A percentile compares a stretch with the other conserved stretches of the same genome.
Conservation (phyloP, 2,797 vertebrate species). For the Leptodactylus fallax region DNA sequence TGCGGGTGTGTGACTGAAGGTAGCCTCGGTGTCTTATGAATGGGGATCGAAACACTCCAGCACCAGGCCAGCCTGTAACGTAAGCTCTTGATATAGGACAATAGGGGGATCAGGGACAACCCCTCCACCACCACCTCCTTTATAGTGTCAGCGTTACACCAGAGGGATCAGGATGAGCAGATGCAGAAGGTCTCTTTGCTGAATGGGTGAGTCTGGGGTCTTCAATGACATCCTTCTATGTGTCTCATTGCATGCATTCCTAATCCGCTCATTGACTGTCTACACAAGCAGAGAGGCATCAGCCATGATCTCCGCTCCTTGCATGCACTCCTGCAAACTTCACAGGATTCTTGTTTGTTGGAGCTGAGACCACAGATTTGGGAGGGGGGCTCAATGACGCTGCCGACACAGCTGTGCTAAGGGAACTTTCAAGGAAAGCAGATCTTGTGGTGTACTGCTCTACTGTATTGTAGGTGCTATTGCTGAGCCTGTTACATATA, state of each 20-base stretch:
- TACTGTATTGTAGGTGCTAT: background rate
- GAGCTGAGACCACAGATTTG: background rate
- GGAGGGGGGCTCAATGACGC: background rate
- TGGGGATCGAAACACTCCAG: constrained; percentile 17
- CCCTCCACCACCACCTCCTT: background rate
- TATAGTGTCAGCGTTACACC: background rate
- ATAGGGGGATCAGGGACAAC: background rate
- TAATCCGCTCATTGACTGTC: too few relatives aligned
- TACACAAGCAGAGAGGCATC: background rate
- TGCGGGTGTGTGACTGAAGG: constrained; percentile 36
- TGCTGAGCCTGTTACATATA: background rate
- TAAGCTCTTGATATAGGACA: constrained; percentile 19
- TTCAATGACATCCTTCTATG: background rate
- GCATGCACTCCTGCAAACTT: constrained; percentile 13
- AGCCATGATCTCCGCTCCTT: background rate
- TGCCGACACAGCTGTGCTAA: background rate
- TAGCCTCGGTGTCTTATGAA: constrained; percentile 46
- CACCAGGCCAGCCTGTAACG: background rate
- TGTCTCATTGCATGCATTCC: constrained; percentile 10
- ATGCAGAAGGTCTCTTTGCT: background rate
- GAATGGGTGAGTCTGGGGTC: constrained; percentile 16
- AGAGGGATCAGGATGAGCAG: constrained; percentile 3
- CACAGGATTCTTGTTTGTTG: background rate
- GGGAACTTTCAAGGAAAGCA: constrained; percentile 20
- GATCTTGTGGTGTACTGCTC: background rate